phyloP scores from a whole-genome alignment of 2,797 vertebrate genomes.

The Coranthus polyacanthus region DNA sequence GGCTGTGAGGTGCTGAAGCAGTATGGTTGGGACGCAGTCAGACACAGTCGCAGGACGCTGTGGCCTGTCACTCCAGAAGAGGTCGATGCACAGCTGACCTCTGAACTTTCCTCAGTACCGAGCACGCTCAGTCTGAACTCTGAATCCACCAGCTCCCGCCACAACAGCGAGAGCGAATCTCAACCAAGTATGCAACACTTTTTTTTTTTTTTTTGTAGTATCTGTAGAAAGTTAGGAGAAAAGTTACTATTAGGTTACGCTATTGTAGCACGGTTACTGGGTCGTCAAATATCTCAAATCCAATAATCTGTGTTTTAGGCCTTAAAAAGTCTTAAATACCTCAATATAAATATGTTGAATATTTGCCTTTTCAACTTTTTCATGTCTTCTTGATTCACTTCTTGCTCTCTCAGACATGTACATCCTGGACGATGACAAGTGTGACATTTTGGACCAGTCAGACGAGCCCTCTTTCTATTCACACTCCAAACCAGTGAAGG shows the following conservation, averaged over 20 bases:
- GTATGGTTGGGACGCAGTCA: conserved; percentile 95
- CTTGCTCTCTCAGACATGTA: conserved; percentile 90
- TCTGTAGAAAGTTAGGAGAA: neutral
- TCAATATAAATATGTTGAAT: too few relatives aligned
- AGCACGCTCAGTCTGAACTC: conserved; percentile 98
- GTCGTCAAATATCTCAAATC: too few relatives aligned
- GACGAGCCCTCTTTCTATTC: conserved; percentile 91
- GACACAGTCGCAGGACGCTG: conserved; percentile 94
- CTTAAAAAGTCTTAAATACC: too few relatives aligned
- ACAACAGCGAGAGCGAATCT: conserved; percentile 98
- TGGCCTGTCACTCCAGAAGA: conserved; percentile 98
- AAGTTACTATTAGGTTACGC: neutral
- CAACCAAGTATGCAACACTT: conserved; percentile 90
- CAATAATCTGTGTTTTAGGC: neutral
- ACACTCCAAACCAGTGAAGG: conserved; percentile 92
- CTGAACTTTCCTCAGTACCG: conserved; percentile 94
- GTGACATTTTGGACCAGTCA: conserved; percentile 89
- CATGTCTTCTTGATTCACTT: neutral
- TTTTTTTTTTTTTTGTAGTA: neutral
- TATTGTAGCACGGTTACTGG: neutral
- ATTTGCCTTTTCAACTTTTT: neutral
- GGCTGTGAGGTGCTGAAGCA: conserved; percentile 96
- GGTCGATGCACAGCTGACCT: conserved; percentile 90
- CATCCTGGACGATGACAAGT: conserved; percentile 94
- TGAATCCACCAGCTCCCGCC: conserved; percentile 95